Conservation (phyloP, 2,888 invertebrate genomes). For the Pogonocherus hispidulus region DNA sequence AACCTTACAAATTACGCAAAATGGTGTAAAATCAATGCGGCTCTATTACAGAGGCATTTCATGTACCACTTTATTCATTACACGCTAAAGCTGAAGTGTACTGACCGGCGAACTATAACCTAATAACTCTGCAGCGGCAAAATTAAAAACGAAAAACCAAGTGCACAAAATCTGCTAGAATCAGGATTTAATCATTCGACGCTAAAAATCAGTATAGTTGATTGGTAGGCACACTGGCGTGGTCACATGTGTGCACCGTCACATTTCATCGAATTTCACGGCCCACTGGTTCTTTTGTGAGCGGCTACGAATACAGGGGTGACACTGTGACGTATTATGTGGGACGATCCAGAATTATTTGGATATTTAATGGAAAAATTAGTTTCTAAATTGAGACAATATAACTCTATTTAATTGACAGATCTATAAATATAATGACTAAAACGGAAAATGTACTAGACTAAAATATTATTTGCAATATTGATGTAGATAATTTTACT, state of each 20-base stretch:
- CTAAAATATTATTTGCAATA: too few species aligned
- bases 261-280: conserved; percentile 72
- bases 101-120: conserved; percentile 47
- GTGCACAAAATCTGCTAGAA: conserved; percentile 39
- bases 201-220: conserved; percentile 55
- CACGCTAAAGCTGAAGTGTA: conserved; percentile 32
- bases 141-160: conserved; percentile 33
- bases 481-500: too few species aligned
- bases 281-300: conserved; percentile 68
- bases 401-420: background rate
- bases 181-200: conserved; percentile 52
- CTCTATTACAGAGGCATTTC: conserved; percentile 18
- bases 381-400: conserved; percentile 13
- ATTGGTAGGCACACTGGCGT: conserved; percentile 59
- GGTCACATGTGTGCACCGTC: conserved; percentile 66
- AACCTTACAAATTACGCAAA: conserved; percentile 9
- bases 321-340: conserved; percentile 49
- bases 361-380: conserved; percentile 28
- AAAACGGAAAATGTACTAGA: background rate
- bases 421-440: background rate
- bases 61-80: conserved; percentile 40
- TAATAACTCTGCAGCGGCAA: conserved; percentile 42
- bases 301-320: conserved; percentile 57
- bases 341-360: conserved; percentile 14
- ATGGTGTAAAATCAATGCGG: conserved; percentile 23